Percentiles rank a stretch among this genome's conserved stretches.
Evolutionary conservation across 1,140 invertebrate genomes (phyloP).

Genomic region (Lordiphosa stackelbergi): DNA sequence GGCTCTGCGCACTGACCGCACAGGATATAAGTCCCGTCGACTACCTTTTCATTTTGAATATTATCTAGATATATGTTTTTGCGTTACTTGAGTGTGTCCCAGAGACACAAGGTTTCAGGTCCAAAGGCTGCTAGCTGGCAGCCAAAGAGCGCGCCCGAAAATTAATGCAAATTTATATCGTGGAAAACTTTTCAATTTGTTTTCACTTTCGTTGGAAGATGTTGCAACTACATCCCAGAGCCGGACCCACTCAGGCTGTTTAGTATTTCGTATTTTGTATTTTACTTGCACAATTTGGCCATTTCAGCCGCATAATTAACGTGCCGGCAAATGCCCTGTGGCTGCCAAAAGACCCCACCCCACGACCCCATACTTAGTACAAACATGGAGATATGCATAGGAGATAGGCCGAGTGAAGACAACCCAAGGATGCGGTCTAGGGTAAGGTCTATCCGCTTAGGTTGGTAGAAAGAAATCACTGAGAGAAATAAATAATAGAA

Average conservation of each 20-base stretch:
- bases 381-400: slow-evolving; percentile 2
- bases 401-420: not conserved
- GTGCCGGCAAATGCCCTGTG: slow-evolving; percentile 28
- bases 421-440: slow-evolving; percentile 1
- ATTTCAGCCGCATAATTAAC: slow-evolving; percentile 59
- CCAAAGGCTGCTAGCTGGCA: slow-evolving; percentile 5
- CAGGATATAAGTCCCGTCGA: no score
- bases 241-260: slow-evolving; percentile 21
- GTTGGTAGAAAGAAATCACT: no score
- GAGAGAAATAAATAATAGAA: not conserved
- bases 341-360: slow-evolving; percentile 15
- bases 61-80: slow-evolving; percentile 1
- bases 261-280: slow-evolving; percentile 54
- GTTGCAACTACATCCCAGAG: slow-evolving; percentile 23
- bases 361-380: slow-evolving; percentile 3
- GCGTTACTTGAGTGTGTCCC: not conserved
- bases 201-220: slow-evolving; percentile 40
- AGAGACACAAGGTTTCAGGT: not conserved
- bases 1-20: no score
- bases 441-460: slow-evolving; percentile 1
- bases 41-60: no score
- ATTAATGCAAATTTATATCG: slow-evolving; percentile 72
- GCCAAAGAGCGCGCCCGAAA: slow-evolving; percentile 40
- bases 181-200: slow-evolving; percentile 70
- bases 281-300: slow-evolving; percentile 56